phyloP scores from a whole-genome alignment of 2,888 invertebrate species.

The Drosophila meridionalis region DNA sequence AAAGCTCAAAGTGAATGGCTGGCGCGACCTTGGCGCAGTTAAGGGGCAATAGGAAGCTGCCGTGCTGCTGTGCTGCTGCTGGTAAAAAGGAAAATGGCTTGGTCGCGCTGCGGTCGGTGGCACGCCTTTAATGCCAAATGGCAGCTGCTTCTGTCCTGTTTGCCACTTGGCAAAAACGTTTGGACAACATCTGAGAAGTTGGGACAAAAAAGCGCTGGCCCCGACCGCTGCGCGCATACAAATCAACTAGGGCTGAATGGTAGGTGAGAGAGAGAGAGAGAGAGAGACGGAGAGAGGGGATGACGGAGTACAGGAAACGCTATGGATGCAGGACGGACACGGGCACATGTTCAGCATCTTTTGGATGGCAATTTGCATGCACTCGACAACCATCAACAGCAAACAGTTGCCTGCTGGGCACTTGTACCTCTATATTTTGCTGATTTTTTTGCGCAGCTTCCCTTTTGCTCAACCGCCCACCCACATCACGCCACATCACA shows the following conservation, averaged over 20 bases:
- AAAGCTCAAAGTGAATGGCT: slow-evolving; percentile 79
- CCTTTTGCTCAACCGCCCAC: slow-evolving; percentile 3
- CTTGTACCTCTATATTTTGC: slow-evolving; percentile 25
- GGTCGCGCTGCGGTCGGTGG: slow-evolving; percentile 33
- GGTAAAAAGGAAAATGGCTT: background rate
- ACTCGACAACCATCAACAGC: slow-evolving; percentile 79
- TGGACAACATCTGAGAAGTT: slow-evolving; percentile 69
- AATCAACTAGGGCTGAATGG: slow-evolving; percentile 50
- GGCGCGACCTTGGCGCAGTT: slow-evolving; percentile 65
- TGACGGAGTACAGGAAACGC: background rate
- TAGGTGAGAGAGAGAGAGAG: background rate
- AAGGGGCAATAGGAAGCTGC: background rate
- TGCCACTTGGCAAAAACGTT: slow-evolving; percentile 67
- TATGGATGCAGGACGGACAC: slow-evolving; percentile 31
- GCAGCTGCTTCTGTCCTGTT: slow-evolving; percentile 60
- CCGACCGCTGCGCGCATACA: slow-evolving; percentile 66
- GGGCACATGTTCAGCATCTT: slow-evolving; percentile 75
- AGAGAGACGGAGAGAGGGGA: background rate
- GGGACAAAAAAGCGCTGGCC: slow-evolving; percentile 11
- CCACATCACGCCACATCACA: no score
- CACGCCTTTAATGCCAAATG: slow-evolving; percentile 55
- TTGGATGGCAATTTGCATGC: slow-evolving; percentile 77
- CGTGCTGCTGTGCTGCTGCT: background rate
- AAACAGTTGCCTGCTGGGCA: slow-evolving; percentile 69
- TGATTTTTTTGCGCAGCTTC: slow-evolving; percentile 12